A percentile compares a stretch with the other conserved stretches of the same genome.
Conservation (phyloP, 2,888 invertebrate genomes). For the Drosophila quinaria region DNA sequence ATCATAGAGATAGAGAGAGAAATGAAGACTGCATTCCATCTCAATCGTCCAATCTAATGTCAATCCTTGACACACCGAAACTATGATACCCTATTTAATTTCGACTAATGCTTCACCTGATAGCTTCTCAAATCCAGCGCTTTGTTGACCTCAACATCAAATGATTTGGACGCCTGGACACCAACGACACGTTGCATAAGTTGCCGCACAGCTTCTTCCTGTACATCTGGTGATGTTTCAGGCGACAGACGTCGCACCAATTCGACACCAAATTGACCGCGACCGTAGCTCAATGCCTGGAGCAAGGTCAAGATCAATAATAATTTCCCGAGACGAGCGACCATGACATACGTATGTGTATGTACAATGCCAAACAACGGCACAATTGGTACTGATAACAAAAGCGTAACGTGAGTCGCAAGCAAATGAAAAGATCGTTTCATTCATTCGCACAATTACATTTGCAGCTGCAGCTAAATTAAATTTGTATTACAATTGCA, state of each 20-base stretch:
- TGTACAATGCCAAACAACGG: conserved; percentile 21
- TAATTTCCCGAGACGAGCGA: conserved; percentile 13
- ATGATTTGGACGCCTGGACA: conserved; percentile 40
- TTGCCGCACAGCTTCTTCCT: conserved; percentile 60
- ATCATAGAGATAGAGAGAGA: too few species aligned
- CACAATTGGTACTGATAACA: conserved; percentile 44
- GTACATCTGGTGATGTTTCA: conserved; percentile 46
- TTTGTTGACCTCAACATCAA: conserved; percentile 63
- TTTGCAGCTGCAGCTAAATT: conserved; percentile 9
- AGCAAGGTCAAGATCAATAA: conserved; percentile 49
- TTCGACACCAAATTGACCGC: conserved; percentile 30
- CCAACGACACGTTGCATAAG: conserved; percentile 72
- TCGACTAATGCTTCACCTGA: conserved; percentile 42
- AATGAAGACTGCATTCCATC: too few species aligned
- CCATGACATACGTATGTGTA: conserved; percentile 23
- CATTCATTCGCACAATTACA: conserved; percentile 8
- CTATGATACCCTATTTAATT: background rate
- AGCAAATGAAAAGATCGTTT: conserved; percentile 12
- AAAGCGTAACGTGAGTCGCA: conserved; percentile 14
- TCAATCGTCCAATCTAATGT: too few species aligned
- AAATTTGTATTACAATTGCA: background rate
- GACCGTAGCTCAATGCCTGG: conserved; percentile 3
- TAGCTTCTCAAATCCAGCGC: conserved; percentile 54
- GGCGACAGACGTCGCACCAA: conserved; percentile 55
- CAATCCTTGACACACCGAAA: background rate